Percentiles rank a stretch among this genome's conserved stretches.
Conservation (phyloP, 2,888 invertebrate species). For the Brachylomia viminalis region DNA sequence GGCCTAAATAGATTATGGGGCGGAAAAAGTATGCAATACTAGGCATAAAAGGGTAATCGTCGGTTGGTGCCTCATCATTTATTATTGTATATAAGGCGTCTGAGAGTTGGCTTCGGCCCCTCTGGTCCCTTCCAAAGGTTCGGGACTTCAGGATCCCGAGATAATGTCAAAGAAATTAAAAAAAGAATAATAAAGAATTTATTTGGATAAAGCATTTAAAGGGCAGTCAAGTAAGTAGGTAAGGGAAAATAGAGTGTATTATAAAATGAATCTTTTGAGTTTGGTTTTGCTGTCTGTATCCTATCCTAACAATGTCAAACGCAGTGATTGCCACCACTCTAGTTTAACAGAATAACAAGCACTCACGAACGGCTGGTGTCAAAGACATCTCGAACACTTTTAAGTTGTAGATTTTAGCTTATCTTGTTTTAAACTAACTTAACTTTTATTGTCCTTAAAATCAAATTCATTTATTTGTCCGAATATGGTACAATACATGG, state of each 20-base stretch:
- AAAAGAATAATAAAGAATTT: not conserved
- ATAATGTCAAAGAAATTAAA: not conserved
- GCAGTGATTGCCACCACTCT: slow-evolving; percentile 49
- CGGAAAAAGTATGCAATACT: no score
- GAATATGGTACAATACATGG: no score
- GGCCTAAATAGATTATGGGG: no score
- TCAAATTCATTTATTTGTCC: no score
- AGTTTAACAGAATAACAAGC: slow-evolving; percentile 46
- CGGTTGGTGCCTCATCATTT: not conserved
- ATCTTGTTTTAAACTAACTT: not conserved
- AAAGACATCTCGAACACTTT: slow-evolving; percentile 25
- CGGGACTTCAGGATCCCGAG: not conserved
- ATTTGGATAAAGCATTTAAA: slow-evolving; percentile 1
- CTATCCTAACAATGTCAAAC: slow-evolving; percentile 45
- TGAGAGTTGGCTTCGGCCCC: not conserved
- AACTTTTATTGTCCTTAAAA: not conserved
- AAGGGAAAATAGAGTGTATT: not conserved
- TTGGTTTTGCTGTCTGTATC: slow-evolving; percentile 40
- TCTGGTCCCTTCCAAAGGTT: not conserved
- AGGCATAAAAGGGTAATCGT: not conserved
- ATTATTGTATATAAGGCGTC: not conserved
- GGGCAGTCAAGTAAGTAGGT: no score
- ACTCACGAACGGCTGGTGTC: slow-evolving; percentile 18
- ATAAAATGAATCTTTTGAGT: not conserved
- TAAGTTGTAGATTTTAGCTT: not conserved